Base-by-base conservation (phyloP, 1,140 invertebrate genomes). In the Magallana gigas region DNA sequence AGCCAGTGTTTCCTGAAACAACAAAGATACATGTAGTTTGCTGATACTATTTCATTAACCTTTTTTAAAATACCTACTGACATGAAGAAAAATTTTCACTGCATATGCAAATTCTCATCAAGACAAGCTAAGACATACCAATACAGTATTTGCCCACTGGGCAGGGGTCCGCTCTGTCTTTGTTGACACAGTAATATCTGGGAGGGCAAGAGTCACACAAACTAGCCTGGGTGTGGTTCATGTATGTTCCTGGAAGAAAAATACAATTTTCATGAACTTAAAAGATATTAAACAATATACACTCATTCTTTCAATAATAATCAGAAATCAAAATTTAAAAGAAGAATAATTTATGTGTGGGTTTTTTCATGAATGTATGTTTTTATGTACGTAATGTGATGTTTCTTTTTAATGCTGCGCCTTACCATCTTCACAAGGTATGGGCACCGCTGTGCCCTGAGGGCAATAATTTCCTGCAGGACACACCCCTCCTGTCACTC, bases 131-230 rank as follows among this genome's bases (percentile, higher is more conserved):
- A 7, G 60, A 1, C 18, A 3, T 64, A 80, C 90, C 92, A 56
- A 90, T 89, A 80, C 94, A 94, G 87, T 92, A 93, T 14, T 89
- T 86, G 16, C 93, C 93, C 14, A 82, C 80, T 18, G 93, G 94
- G 83, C 94, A 94, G 1, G 92, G 91, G 84, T 93, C 93, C 29
- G 91, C 88, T 56, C 87, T 80, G 23, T 91, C 90, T 60, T 93
- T 92, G 85, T 94, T 93, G 9, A 93, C 91, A 90, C 94, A 94
- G 90, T 93, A 94, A 87, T 93, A 94, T 82, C 93, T 89, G 12
- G 93, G 87, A 62, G 93, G 92, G 76, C 94, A 94, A 9, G 87
- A 57, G 71, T 94, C 91, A 90, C 94, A 94, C 9, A 83, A 64
- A 59, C 88, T 89, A 7, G 94, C 93, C 84, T 90, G 89, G 12